Percentiles rank a stretch among this genome's conserved stretches.
Evolutionary conservation across 2,113 vertebrate genomes (phyloP).

Genomic region (Limanda limanda): DNA sequence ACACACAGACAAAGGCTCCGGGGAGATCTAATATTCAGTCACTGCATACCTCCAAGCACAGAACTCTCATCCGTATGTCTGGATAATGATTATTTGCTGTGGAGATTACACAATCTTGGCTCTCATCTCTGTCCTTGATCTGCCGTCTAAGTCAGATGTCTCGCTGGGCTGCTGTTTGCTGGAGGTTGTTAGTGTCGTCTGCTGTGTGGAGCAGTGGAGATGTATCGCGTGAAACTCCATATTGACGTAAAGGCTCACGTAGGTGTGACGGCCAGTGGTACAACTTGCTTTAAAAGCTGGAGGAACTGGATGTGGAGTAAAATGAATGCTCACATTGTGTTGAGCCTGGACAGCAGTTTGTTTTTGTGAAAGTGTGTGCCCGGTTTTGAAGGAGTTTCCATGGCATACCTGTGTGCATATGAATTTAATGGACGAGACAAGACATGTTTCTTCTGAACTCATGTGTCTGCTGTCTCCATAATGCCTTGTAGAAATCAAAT

Average conservation of each 20-base stretch:
- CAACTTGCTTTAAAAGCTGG: not conserved
- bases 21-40: slow-evolving; percentile 17
- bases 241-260: not conserved
- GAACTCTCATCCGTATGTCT: not conserved
- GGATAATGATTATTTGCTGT: slow-evolving; percentile 9
- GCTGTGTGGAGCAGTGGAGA: slow-evolving; percentile 11
- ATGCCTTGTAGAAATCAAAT: not conserved
- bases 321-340: not conserved
- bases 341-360: not conserved
- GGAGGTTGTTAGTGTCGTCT: slow-evolving; percentile 8
- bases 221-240: not conserved
- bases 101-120: slow-evolving; percentile 25
- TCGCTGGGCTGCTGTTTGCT: slow-evolving; percentile 25
- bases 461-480: not conserved
- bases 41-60: not conserved
- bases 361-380: not conserved
- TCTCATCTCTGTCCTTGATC: slow-evolving; percentile 31
- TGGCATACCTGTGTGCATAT: not conserved
- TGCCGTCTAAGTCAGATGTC: slow-evolving; percentile 1
- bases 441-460: not conserved
- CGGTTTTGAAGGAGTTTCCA: not conserved
- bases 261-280: not conserved
- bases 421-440: not conserved
- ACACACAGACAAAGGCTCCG: not conserved
- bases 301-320: not conserved